These are phyloP conservation scores for Acanthiza pusilla DNA, from an alignment of 2,797 vertebrate genomes.

Conservation along the genomic window DNA sequence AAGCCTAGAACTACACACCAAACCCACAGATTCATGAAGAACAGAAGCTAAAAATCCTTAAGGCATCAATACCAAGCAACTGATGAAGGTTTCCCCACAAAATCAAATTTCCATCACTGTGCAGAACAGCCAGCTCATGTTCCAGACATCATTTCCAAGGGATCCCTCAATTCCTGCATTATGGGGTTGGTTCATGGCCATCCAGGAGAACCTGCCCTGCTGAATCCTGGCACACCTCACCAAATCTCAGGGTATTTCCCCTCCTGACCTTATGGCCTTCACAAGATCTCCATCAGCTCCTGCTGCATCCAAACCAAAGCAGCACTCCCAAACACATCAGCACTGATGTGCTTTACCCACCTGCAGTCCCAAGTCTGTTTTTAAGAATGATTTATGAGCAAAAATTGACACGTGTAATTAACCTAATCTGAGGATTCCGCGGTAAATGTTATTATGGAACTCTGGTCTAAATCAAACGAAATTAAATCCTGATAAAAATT, in stretches of 20 bases:
- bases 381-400: constrained; percentile 59
- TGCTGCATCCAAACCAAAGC: not conserved
- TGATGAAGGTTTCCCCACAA: not conserved
- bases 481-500: constrained; percentile 60
- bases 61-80: not conserved
- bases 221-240: not conserved
- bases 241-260: not conserved
- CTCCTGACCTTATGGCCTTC: not conserved
- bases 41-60: too few relatives aligned
- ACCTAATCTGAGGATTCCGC: constrained; percentile 34
- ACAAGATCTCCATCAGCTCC: not conserved
- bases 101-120: not conserved
- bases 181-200: not conserved
- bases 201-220: not conserved
- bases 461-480: constrained; percentile 57
- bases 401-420: constrained; percentile 47
- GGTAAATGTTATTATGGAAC: constrained; percentile 40
- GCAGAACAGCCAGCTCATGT: not conserved
- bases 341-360: constrained; percentile 4
- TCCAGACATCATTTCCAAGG: not conserved
- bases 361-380: constrained; percentile 15
- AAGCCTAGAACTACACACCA: too few relatives aligned
- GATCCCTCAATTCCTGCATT: not conserved
- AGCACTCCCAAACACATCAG: not conserved
- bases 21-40: too few relatives aligned